Base-by-base conservation (phyloP, 1,140 invertebrate genomes). In the Hesperophylax magnus region DNA sequence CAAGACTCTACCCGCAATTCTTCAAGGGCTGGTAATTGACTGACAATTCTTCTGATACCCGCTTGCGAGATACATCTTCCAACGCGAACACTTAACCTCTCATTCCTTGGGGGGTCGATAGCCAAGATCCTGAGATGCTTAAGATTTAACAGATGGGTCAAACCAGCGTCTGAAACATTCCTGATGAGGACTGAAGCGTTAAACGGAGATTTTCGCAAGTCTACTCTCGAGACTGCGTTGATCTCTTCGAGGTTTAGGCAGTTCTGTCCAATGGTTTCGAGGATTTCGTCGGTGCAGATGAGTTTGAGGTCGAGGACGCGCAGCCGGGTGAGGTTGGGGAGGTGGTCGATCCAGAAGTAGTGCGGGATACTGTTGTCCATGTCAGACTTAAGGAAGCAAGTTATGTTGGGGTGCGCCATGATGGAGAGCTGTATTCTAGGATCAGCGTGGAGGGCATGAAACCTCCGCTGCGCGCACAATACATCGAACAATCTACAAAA, bases 261-360 rank as follows among this genome's bases (percentile, higher is more conserved):
- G 81, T 85, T 87, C 17, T 85, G 83, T 24, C 89, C 88, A 27
- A 91, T 86, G n/a, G 90, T 86, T 85, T 89, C 84, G 6, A 91
- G 87, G 27, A 91, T 91, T 86, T 91, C 91, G 83, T 91, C 90
- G 3, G 90, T 91, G 79, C 90, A 91, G 80, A 91, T 88, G 69
- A 90, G 90, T 83, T 88, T 89, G 15, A 91, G 86, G 80, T 91
- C 89, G 8, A 91, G 86, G 52, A 89, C 86, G 8, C 89, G 85
- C 80, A 91, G 86, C 18, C 87, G 86, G 27, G 82, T 86, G 47
- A 91, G 86, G 69, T 79, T 86, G 7, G 87, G 84, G 3, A 91
- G 84, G n/a, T 84, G 86, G 15, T 86, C 85, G 31, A 88, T 85
- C 89, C 89, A 91, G 81, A 88, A 91, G 27, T 78, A 75, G 75